Base-by-base conservation (phyloP, 2,113 vertebrate species). In the Columba livia region DNA sequence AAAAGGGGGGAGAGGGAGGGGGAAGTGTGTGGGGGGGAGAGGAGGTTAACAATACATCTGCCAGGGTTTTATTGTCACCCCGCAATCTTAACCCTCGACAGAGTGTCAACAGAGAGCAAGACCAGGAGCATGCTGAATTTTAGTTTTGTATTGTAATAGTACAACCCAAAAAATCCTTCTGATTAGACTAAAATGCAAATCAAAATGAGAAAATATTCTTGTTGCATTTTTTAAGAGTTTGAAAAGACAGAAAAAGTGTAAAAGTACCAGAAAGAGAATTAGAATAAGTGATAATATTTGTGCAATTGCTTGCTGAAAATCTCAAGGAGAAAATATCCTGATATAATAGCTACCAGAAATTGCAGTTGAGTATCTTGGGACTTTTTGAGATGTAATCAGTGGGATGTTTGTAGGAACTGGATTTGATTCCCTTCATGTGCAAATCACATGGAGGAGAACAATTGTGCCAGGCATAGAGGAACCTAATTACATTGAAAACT, bases 391-490 rank as follows among this genome's bases (percentile, higher is more conserved):
- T 79, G 19, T 79, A 85, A 75, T 88, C 48, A 84, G 65, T 65
- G 8, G 50, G 17, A 11, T 86, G 62, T 78, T 90, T 74, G 34
- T 54, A 69, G 65, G 57, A 72, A 89, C 48, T 71, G 67, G 18
- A 65, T 91, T 86, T 95, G 25, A 81, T 72, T 93, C 72, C 34
- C 69, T 94, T 95, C 79, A 78, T 81, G 40, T 93, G 60, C 28
- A 93, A 90, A 93, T 84, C 83, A 81, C 28, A 32, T 24, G 26
- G 57, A 89, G 70, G 44, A 78, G n/a, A 20, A 87, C 44, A 89
- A 88, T 92, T 84, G 44, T 57, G 36, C 18, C 38, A 75, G 48
- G n/a, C 65, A 92, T 21, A 89, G 79, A 79, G 13, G 25, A 93
- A 90, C 25, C 8, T 92, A 94, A 84, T 92, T 91, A 71, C 48